Base-by-base conservation (phyloP, 2,888 invertebrate species). In the Endotricha flammealis region DNA sequence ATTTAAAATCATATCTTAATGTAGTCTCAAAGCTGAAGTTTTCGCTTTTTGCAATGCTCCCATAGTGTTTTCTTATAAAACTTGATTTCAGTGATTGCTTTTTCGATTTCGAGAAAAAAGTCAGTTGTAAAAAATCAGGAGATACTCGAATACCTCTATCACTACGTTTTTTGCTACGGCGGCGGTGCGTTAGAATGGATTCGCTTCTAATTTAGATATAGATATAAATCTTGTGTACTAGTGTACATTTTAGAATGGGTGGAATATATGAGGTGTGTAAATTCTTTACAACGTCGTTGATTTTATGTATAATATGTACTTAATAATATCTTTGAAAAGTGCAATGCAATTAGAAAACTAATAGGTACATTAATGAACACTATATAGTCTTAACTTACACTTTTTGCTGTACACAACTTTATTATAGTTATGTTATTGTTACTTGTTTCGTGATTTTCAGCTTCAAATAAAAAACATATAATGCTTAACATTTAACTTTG, bases 1-100 rank as follows among this genome's bases (percentile, higher is more conserved):
- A 82, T 82, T 75, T 61, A 48, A 56, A 75, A 80, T 78, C 83
- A 83, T 83, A 83, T 85, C 82, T 64, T 74, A 66, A 65, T 48
- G 62, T 77, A 76, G 76, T 65, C 51, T 53, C 60, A 57, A 64
- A 42, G 69, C 66, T 50, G 44, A 45, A 51, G 47, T 41, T 48
- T 39, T 57, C 44, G 61, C 63, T 62, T 58, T 29, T 48, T 39
- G 48, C 55, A 8, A 41, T 35, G 27, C 9, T 36, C 24, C 6
- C 10, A 12, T 48, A 41, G 51, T 41, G 42, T 32, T 41, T 31
- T 17, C 20, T 29, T 36, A 32, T 25, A 41, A 13, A 30, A 29
- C 20, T 20, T 20, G 6, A 6, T 8, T 20, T 4, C 20, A 20
- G 2, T 7, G 20, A n/a, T 8, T n/a, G 20, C 3, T 20, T 20